Conservation (phyloP, 2,113 vertebrate species). For the Casuarius casuarius region DNA sequence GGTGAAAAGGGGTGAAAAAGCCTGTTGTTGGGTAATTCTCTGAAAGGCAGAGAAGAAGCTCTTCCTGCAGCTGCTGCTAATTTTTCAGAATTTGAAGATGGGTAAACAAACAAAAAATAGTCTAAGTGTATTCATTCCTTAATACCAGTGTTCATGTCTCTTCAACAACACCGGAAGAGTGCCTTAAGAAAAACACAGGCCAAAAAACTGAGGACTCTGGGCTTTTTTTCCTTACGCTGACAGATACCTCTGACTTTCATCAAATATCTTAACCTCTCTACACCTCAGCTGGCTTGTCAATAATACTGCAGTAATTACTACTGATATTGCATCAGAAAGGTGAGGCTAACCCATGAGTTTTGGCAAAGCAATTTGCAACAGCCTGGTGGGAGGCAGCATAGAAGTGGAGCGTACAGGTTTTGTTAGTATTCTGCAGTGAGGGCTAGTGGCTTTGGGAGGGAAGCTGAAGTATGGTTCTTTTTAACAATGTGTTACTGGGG, state of each 20-base stretch:
- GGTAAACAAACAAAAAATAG: background rate
- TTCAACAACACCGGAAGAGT: background rate
- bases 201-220: background rate
- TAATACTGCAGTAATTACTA: constrained; percentile 12
- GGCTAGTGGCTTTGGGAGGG: background rate
- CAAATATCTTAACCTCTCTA: background rate
- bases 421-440: background rate
- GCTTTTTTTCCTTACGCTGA: background rate
- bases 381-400: background rate
- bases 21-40: background rate
- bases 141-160: background rate
- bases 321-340: constrained; percentile 5
- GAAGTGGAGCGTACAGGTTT: background rate
- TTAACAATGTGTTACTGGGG: background rate
- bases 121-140: background rate
- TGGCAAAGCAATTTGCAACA: background rate
- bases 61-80: background rate
- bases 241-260: background rate
- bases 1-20: background rate
- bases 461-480: constrained; percentile 9
- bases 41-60: background rate
- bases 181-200: background rate
- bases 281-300: background rate
- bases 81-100: background rate
- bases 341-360: background rate